A percentile compares a stretch with the other conserved stretches of the same genome.
These are phyloP conservation scores for Periophthalmodon schlosseri DNA, from an alignment of 2,113 vertebrate genomes.

Conservation along the genomic window DNA sequence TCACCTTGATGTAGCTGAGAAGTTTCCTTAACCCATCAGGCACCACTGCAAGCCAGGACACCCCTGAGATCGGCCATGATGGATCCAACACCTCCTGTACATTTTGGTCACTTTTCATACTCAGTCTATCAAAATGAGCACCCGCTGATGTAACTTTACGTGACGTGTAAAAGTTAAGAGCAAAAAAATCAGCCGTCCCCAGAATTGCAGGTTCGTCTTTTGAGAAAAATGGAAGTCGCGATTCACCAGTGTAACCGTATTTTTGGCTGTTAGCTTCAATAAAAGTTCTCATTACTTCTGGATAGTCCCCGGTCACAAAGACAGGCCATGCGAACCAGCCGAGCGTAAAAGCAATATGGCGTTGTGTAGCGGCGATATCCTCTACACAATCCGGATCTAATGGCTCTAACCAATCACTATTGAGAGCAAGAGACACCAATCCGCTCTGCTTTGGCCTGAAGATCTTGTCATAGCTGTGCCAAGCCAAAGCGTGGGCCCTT, in stretches of 20 bases:
- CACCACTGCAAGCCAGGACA: constrained; percentile 77
- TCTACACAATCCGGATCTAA: constrained; percentile 49
- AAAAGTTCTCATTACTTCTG: constrained; percentile 73
- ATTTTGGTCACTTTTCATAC: constrained; percentile 64
- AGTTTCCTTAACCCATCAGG: constrained; percentile 76
- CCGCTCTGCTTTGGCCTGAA: constrained; percentile 74
- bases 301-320: constrained; percentile 83
- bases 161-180: constrained; percentile 83
- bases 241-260: constrained; percentile 53
- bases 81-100: constrained; percentile 70
- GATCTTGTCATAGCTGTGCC: constrained; percentile 77
- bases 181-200: constrained; percentile 84
- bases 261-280: constrained; percentile 71
- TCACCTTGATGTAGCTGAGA: constrained; percentile 82
- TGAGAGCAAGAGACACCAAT: constrained; percentile 74
- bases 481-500: constrained; percentile 78
- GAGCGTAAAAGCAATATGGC: constrained; percentile 72
- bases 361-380: constrained; percentile 69
- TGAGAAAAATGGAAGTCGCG: constrained; percentile 77
- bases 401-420: constrained; percentile 77
- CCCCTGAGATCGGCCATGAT: constrained; percentile 74
- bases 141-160: constrained; percentile 69
- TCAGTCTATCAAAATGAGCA: constrained; percentile 30
- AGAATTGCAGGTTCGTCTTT: constrained; percentile 73
- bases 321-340: constrained; percentile 83